Evolutionary conservation across 1,140 invertebrate species (phyloP), one percentile per base, ranked within the genome.

Genomic region (Gonioctena quinquepunctata): DNA sequence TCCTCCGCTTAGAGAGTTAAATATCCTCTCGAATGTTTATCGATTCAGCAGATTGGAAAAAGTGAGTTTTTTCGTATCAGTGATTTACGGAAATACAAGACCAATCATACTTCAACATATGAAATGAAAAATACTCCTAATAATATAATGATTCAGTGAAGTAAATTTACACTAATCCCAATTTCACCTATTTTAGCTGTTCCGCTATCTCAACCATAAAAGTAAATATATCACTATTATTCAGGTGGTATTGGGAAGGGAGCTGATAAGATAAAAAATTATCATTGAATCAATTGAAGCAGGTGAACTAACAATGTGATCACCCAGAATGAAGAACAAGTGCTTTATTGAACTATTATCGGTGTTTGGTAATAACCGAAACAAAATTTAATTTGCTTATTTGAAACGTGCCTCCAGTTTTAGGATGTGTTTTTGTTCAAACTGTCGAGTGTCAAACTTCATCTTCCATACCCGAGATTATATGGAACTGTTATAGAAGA

Each of bases 401-500:
- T 42, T 42, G 2, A 42, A 21, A 21, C 18, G 13, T 54, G 7
- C 18, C 3, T 54, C 19, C 50, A 54, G 50, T 54, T 54, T 54
- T 63, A 72, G 60, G n/a, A 65, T 69, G 11, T 62, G 26, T 42
- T 57, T 59, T 50, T 19, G 16, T 28, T 26, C n/a, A 67, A 52
- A 66, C 54, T 56, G 68, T 42, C 27, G 70, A 61, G 11, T 52
- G 50, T 21, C 13, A 68, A 56, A 73, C 66, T 57, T 79, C 84
- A 16, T 78, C 84, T 23, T 82, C 83, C 57, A 82, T 89, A 66
- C 87, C 88, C 1, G 63, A 76, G 5, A 77, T 85, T 54, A 75
- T 89, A 21, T 65, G 80, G 54, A 77, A 84, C 78, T 89, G 88
- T 71, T 89, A 89, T 69, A 80, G 77, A 42, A 79, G 77, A 42